Evolutionary conservation across 2,113 vertebrate genomes (phyloP).

Genomic region (Ciconia boyciana): DNA sequence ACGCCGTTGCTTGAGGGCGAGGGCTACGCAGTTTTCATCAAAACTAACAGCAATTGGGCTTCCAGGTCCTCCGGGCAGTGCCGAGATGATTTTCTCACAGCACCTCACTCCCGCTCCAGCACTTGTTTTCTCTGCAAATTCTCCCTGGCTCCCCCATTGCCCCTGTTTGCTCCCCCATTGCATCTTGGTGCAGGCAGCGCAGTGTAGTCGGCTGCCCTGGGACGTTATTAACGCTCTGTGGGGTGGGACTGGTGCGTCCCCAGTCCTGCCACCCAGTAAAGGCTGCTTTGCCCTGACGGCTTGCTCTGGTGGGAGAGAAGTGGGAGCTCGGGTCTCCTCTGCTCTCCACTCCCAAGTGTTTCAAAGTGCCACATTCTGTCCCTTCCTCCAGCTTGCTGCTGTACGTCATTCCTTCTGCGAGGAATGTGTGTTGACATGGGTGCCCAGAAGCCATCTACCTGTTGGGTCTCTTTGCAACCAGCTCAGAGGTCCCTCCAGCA

Average conservation of each 20-base stretch:
- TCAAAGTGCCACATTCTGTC: too few relatives aligned
- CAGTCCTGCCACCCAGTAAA: neutral
- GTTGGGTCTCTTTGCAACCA: neutral
- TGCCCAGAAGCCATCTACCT: too few relatives aligned
- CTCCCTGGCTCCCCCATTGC: neutral
- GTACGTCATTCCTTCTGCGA: too few relatives aligned
- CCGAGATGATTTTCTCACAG: neutral
- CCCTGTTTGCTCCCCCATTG: too few relatives aligned
- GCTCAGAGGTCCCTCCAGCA: too few relatives aligned
- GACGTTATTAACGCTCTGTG: fast-evolving
- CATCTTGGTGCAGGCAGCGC: neutral
- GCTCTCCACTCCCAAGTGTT: too few relatives aligned
- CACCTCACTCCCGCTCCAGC: neutral
- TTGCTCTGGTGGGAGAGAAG: too few relatives aligned
- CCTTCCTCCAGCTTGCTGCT: too few relatives aligned
- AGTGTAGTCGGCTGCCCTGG: neutral
- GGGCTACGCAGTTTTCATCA: too few relatives aligned
- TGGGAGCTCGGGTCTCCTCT: too few relatives aligned
- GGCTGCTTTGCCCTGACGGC: too few relatives aligned
- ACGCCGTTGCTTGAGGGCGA: neutral
- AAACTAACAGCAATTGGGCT: neutral
- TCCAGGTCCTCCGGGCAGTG: neutral
- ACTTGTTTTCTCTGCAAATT: neutral
- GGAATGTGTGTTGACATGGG: too few relatives aligned
- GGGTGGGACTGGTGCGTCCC: neutral